Evolutionary conservation across 1,140 invertebrate genomes (phyloP).

Genomic region (Bombus sylvicola): DNA sequence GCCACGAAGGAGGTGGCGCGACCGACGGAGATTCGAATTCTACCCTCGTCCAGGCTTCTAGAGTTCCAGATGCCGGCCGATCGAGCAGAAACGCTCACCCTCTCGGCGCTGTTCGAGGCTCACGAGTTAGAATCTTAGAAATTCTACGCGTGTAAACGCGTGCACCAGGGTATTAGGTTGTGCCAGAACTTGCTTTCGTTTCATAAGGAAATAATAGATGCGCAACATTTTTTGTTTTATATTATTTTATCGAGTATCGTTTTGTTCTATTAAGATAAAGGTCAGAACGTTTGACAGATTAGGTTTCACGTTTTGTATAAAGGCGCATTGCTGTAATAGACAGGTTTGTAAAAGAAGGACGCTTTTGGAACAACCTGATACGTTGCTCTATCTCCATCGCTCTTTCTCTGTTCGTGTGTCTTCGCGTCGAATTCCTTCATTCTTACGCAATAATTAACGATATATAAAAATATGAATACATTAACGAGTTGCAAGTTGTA

Average conservation of each 20-base stretch:
- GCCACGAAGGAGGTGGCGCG: neutral
- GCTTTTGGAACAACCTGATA: too few relatives aligned
- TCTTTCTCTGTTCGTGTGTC: neutral
- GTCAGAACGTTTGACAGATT: too few relatives aligned
- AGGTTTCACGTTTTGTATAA: too few relatives aligned
- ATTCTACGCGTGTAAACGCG: slow-evolving; percentile 28
- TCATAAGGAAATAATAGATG: too few relatives aligned
- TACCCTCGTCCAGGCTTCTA: slow-evolving; percentile 32
- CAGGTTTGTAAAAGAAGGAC: too few relatives aligned
- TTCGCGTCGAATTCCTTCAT: neutral
- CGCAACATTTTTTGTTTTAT: too few relatives aligned
- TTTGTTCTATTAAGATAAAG: too few relatives aligned
- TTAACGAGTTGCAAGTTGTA: neutral
- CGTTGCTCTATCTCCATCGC: neutral
- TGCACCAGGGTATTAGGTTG: neutral
- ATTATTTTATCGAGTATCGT: too few relatives aligned
- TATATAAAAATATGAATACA: too few relatives aligned
- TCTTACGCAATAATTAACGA: too few relatives aligned
- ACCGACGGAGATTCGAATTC: neutral
- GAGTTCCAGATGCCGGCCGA: slow-evolving; percentile 25
- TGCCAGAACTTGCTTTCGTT: too few relatives aligned
- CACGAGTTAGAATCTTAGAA: slow-evolving; percentile 44
- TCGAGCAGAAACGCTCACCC: slow-evolving; percentile 18
- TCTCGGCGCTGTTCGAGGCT: slow-evolving; percentile 11
- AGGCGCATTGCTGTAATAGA: too few relatives aligned